Percentiles rank a stretch among this genome's conserved stretches.
Conservation (phyloP, 2,888 invertebrate species). For the Apodemia duryi region DNA sequence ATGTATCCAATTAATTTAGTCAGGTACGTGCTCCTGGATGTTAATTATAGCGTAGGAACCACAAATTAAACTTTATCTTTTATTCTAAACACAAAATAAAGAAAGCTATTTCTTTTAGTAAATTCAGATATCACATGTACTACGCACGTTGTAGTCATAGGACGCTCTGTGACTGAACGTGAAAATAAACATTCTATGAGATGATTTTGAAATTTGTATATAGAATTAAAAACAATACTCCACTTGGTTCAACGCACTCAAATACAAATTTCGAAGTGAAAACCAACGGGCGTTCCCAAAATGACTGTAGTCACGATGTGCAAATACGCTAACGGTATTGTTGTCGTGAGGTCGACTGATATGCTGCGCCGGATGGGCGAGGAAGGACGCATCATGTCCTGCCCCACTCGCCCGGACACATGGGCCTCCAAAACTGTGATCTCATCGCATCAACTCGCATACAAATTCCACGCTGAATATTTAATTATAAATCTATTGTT, state of each 20-base stretch:
- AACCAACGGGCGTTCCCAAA: conserved; percentile 30
- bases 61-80: background rate
- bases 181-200: background rate
- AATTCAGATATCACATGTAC: background rate
- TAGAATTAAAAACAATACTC: background rate
- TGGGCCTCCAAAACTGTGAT: conserved; percentile 52
- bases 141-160: background rate
- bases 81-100: background rate
- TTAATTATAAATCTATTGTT: conserved; percentile 13
- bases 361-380: conserved; percentile 41
- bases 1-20: no score
- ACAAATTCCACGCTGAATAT: conserved; percentile 32
- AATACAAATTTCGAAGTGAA: conserved; percentile 31
- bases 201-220: background rate
- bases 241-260: conserved; percentile 21
- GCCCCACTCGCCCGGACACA: conserved; percentile 37
- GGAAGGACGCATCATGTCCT: conserved; percentile 45
- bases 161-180: background rate
- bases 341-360: conserved; percentile 38
- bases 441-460: conserved; percentile 42
- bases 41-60: no score
- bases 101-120: background rate
- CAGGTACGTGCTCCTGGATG: no score
- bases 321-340: conserved; percentile 57
- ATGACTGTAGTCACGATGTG: conserved; percentile 43